Evolutionary conservation across 1,140 invertebrate species (phyloP).

Genomic region (Drosophila nigrodunni): DNA sequence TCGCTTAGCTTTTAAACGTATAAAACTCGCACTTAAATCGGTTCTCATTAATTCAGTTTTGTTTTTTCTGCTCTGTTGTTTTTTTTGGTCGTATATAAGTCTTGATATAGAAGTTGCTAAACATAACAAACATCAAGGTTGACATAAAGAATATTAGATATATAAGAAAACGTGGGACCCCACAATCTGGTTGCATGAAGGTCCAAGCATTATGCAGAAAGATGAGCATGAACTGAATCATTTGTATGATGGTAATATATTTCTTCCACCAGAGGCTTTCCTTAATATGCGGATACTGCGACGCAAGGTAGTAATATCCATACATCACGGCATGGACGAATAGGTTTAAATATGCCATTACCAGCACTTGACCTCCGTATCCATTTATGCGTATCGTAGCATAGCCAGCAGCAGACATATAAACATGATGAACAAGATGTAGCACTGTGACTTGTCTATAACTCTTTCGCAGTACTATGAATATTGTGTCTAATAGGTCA

Average conservation of each 20-base stretch:
- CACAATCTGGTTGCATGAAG: constrained; percentile 17
- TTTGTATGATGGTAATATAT: constrained; percentile 91
- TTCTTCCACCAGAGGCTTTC: constrained; percentile 92
- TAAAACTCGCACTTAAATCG: not conserved
- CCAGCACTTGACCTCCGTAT: constrained; percentile 88
- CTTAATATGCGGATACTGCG: constrained; percentile 87
- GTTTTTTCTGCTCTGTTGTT: not conserved
- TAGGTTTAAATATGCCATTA: constrained; percentile 90
- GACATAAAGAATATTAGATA: not conserved
- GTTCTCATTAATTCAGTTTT: not conserved
- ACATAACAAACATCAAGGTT: constrained; percentile 21
- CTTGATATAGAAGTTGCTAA: constrained; percentile 25
- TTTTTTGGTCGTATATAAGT: constrained; percentile 11
- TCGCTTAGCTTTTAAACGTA: too few species aligned
- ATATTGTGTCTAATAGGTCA: constrained; percentile 58
- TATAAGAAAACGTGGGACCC: not conserved
- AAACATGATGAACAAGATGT: constrained; percentile 86
- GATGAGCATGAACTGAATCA: constrained; percentile 90
- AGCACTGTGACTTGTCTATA: constrained; percentile 54
- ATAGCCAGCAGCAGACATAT: constrained; percentile 54
- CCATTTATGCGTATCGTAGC: constrained; percentile 18
- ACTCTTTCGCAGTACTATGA: constrained; percentile 65
- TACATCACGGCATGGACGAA: constrained; percentile 93
- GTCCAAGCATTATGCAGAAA: constrained; percentile 85
- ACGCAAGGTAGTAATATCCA: constrained; percentile 89